Evolutionary conservation across 2,113 vertebrate genomes (phyloP).

Genomic region (Ameiurus melas): DNA sequence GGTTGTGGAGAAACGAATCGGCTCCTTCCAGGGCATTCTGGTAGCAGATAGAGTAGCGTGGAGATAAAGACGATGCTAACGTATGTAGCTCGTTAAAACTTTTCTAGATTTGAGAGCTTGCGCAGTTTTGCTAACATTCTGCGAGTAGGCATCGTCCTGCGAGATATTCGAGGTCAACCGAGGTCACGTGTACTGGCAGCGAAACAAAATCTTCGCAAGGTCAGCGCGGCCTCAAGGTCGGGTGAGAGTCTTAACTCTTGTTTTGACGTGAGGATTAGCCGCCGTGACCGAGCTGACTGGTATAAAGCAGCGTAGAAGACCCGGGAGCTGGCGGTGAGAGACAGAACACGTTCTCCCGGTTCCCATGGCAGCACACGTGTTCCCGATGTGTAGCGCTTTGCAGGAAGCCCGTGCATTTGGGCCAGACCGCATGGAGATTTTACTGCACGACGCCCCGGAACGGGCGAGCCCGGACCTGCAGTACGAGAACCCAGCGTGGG

Average conservation of each 20-base stretch:
- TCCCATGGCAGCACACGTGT: constrained; percentile 14
- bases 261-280: constrained; percentile 75
- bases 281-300: constrained; percentile 66
- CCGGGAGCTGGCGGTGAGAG: constrained; percentile 2
- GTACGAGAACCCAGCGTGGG: background rate
- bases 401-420: background rate
- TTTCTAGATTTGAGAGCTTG: background rate
- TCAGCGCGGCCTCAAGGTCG: constrained; percentile 63
- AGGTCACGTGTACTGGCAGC: constrained; percentile 49
- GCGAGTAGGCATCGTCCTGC: background rate
- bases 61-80: background rate
- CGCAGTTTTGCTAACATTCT: constrained; percentile 10
- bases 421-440: constrained; percentile 2
- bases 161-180: constrained; percentile 69
- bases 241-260: constrained; percentile 68
- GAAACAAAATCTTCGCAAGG: constrained; percentile 78
- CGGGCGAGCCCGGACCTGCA: background rate
- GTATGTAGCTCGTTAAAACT: background rate
- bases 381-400: background rate
- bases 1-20: background rate
- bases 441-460: background rate
- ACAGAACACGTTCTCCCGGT: background rate
- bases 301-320: constrained; percentile 12
- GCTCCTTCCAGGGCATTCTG: too few species aligned
- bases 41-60: background rate